These are phyloP conservation scores for Gambusia yucatana DNA, from an alignment of 2,797 vertebrate species.

Conservation along the genomic window DNA sequence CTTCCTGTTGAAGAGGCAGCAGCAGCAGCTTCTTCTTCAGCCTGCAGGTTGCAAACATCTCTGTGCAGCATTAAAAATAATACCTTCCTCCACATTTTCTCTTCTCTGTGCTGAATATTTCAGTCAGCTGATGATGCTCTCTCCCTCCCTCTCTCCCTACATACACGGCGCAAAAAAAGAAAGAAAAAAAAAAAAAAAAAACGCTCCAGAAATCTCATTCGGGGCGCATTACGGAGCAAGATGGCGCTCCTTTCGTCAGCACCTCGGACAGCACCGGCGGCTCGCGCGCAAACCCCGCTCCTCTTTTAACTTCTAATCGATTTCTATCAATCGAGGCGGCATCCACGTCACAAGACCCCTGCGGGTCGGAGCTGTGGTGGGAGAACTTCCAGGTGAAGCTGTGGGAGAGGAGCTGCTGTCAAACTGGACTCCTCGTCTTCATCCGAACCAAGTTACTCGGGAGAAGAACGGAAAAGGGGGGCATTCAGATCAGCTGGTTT, in stretches of 20 bases:
- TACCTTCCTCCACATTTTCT: neutral
- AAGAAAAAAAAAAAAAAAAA: neutral
- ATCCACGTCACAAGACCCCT: neutral
- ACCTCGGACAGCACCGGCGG: slow-evolving; percentile 80
- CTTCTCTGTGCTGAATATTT: neutral
- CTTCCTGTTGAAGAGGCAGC: neutral
- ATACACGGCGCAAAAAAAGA: slow-evolving; percentile 35
- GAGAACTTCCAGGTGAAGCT: slow-evolving; percentile 34
- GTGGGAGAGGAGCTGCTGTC: neutral
- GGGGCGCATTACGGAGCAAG: slow-evolving; percentile 72
- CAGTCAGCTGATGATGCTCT: slow-evolving; percentile 25
- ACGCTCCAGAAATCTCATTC: slow-evolving; percentile 48
- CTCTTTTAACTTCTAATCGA: neutral
- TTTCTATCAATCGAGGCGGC: neutral
- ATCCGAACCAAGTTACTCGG: neutral
- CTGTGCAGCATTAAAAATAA: slow-evolving; percentile 25
- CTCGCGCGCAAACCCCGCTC: neutral
- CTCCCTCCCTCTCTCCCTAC: slow-evolving; percentile 26
- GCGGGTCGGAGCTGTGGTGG: neutral
- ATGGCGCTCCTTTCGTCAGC: slow-evolving; percentile 83
- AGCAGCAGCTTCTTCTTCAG: neutral
- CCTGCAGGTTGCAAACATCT: slow-evolving; percentile 9
- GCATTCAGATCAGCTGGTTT: slow-evolving; percentile 34
- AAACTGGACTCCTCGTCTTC: neutral
- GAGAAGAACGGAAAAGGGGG: neutral